These are phyloP conservation scores for Epinotia nisella DNA, from an alignment of 2,888 invertebrate species.

Conservation along the genomic window DNA sequence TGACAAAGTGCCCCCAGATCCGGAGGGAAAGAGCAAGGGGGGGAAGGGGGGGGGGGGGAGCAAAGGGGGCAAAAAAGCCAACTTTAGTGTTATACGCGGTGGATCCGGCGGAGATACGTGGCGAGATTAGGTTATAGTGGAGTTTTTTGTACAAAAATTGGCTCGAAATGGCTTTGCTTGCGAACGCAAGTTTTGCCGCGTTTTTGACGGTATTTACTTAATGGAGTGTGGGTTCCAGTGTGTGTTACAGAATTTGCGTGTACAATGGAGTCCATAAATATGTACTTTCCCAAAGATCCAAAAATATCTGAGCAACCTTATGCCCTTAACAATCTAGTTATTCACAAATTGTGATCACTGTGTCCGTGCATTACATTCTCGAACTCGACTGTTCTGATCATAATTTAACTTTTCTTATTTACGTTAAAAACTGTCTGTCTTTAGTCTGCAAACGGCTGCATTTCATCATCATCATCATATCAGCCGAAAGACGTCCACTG, in stretches of 20 bases:
- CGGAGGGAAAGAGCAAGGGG: not conserved
- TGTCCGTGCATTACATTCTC: too few species aligned
- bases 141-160: constrained; percentile 35
- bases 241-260: not conserved
- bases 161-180: constrained; percentile 3
- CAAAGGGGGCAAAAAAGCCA: constrained; percentile 31
- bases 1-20: constrained; percentile 42
- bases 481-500: too few species aligned
- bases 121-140: constrained; percentile 39
- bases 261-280: too few species aligned
- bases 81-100: constrained; percentile 42
- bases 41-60: not conserved
- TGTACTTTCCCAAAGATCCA: too few species aligned
- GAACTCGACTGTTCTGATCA: too few species aligned
- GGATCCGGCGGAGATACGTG: constrained; percentile 39
- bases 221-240: not conserved
- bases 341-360: too few species aligned
- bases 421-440: too few species aligned
- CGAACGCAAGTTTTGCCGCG: not conserved
- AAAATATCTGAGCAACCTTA: too few species aligned
- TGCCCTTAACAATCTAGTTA: too few species aligned
- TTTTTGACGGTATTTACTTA: constrained; percentile 6
- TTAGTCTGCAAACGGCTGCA: too few species aligned
- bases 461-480: too few species aligned
- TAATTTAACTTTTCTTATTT: too few species aligned